Conservation (phyloP, 2,797 vertebrate species). For the Geotrypetes seraphini region DNA sequence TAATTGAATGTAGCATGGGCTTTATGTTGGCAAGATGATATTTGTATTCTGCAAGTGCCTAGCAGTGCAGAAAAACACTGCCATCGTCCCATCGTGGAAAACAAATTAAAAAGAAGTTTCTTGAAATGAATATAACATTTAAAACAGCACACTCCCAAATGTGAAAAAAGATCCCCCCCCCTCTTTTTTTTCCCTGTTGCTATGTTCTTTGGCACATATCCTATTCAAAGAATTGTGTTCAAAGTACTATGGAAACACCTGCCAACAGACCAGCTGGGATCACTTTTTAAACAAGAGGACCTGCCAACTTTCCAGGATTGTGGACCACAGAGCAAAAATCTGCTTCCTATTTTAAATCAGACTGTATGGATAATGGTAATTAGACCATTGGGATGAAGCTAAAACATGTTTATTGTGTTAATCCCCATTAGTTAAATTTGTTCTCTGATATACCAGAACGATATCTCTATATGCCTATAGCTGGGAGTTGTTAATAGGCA, state of each 20-base stretch:
- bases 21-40: no score
- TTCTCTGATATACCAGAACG: no score
- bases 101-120: no score
- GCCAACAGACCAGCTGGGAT: slow-evolving; percentile 61
- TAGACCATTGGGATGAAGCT: slow-evolving; percentile 22
- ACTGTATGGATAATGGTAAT: slow-evolving; percentile 48
- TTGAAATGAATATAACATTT: slow-evolving; percentile 28
- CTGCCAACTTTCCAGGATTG: slow-evolving; percentile 61
- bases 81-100: no score
- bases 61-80: no score
- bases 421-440: no score
- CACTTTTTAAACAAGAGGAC: slow-evolving; percentile 57
- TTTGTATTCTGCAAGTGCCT: no score
- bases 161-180: slow-evolving; percentile 48
- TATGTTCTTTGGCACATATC: slow-evolving; percentile 59
- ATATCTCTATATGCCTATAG: no score
- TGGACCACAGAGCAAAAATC: slow-evolving; percentile 47
- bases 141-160: slow-evolving; percentile 34
- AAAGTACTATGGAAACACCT: slow-evolving; percentile 64
- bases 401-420: no score
- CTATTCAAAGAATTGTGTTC: slow-evolving; percentile 53
- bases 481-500: no score
- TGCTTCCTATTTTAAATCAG: slow-evolving; percentile 46
- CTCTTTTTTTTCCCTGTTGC: slow-evolving; percentile 39
- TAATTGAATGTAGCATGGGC: no score